phyloP scores from a whole-genome alignment of 2,797 vertebrate species.

The Alcedo atthis region DNA sequence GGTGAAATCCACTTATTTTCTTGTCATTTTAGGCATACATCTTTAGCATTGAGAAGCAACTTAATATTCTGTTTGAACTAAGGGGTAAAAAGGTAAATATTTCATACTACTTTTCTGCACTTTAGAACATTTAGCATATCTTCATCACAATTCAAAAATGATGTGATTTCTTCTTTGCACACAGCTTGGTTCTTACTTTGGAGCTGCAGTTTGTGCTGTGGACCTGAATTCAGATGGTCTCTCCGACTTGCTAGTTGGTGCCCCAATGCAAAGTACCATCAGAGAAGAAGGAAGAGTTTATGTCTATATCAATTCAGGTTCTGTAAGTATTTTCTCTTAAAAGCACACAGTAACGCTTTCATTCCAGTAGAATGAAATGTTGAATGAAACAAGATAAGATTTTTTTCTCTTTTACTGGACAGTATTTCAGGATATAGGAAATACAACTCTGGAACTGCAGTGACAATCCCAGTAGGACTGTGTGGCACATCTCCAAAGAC shows the following conservation, averaged over 20 bases:
- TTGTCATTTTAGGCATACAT: conserved; percentile 85
- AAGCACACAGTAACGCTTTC: neutral
- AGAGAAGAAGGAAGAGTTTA: conserved; percentile 94
- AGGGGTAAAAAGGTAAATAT: conserved; percentile 87
- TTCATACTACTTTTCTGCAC: neutral
- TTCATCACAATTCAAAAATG: neutral
- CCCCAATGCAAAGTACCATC: conserved; percentile 88
- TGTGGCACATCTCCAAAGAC: neutral
- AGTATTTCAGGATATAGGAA: neutral
- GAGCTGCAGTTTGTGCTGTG: conserved; percentile 88
- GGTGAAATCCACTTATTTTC: neutral
- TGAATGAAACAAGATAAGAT: neutral
- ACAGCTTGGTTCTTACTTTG: conserved; percentile 95
- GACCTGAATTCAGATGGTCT: conserved; percentile 93
- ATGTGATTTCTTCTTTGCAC: neutral
- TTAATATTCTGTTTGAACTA: conserved; percentile 83
- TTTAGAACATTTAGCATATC: neutral
- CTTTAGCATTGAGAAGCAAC: conserved; percentile 78
- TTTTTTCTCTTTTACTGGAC: neutral
- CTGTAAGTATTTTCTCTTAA: conserved; percentile 78
- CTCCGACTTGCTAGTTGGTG: conserved; percentile 94
- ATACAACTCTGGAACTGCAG: neutral
- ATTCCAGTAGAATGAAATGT: neutral
- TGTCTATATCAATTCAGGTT: conserved; percentile 93
- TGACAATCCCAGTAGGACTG: neutral